Conservation (phyloP, 2,797 vertebrate genomes). For the Tadarida brasiliensis region DNA sequence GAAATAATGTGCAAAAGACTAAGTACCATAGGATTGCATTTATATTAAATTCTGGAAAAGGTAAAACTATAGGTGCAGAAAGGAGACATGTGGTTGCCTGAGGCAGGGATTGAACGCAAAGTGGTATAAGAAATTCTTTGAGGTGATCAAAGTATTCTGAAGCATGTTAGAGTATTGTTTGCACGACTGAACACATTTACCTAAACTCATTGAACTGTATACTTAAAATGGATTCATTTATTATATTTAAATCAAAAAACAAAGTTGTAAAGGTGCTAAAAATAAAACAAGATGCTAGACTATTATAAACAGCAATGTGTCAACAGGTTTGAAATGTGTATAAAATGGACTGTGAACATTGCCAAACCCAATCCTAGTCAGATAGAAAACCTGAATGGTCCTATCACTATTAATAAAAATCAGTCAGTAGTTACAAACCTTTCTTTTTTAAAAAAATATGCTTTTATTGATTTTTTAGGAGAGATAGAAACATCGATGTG, state of each 20-base stretch:
- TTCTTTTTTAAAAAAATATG: neutral
- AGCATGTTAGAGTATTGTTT: neutral
- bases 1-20: neutral
- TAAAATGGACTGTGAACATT: constrained; percentile 11
- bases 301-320: neutral
- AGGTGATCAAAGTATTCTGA: neutral
- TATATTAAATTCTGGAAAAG: constrained; percentile 1
- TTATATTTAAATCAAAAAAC: neutral
- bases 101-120: neutral
- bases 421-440: neutral
- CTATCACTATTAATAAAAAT: neutral
- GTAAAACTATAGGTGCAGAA: neutral
- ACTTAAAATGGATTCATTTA: neutral
- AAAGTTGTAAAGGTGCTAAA: neutral
- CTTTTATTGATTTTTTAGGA: too few species aligned
- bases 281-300: neutral
- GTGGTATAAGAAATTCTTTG: neutral
- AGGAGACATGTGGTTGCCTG: neutral
- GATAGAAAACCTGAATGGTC: neutral
- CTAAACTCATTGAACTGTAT: neutral
- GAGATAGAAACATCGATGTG: too few species aligned
- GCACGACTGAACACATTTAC: neutral
- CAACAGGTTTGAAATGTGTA: neutral
- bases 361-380: neutral
- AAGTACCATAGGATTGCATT: neutral